Evolutionary conservation across 2,888 invertebrate species (phyloP).

Genomic region (Embidobia sp.): DNA sequence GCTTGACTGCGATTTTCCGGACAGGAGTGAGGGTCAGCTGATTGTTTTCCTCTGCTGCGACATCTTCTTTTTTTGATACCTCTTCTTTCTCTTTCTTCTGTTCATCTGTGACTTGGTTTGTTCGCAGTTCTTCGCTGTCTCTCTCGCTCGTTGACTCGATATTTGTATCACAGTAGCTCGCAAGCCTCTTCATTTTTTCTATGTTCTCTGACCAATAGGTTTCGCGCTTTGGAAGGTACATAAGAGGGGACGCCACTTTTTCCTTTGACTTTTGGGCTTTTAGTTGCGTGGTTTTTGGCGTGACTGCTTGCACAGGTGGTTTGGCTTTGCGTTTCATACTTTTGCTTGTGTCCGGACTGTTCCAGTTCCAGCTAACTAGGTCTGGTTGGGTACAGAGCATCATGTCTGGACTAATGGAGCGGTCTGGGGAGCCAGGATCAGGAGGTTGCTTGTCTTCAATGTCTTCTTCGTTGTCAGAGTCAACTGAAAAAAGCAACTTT

Average conservation of each 20-base stretch:
- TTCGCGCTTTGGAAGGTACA: conserved; percentile 25
- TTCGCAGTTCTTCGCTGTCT: too few relatives aligned
- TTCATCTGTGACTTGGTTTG: too few relatives aligned
- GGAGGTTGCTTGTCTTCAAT: too few relatives aligned
- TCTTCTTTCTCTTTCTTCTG: not conserved
- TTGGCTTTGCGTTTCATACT: not conserved
- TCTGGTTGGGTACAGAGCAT: conserved; percentile 29
- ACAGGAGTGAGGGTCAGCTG: conserved; percentile 8
- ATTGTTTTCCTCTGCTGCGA: too few relatives aligned
- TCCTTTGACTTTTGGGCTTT: not conserved
- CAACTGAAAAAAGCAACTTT: too few relatives aligned
- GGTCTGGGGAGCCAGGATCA: too few relatives aligned
- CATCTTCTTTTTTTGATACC: not conserved
- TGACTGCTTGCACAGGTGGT: not conserved
- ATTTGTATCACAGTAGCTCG: too few relatives aligned
- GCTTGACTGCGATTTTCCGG: not conserved
- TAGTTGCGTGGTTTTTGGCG: conserved; percentile 26
- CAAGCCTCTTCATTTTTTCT: too few relatives aligned
- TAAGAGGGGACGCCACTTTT: conserved; percentile 20
- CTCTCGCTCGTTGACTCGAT: too few relatives aligned
- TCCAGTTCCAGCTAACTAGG: conserved; percentile 33
- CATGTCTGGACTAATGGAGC: conserved; percentile 4
- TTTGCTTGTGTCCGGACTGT: conserved; percentile 6
- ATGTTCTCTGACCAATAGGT: not conserved
- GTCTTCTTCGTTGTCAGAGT: too few relatives aligned